A percentile compares a stretch with the other conserved stretches of the same genome.
Conservation (phyloP, 1,140 invertebrate species). For the Aphidius ervi region DNA sequence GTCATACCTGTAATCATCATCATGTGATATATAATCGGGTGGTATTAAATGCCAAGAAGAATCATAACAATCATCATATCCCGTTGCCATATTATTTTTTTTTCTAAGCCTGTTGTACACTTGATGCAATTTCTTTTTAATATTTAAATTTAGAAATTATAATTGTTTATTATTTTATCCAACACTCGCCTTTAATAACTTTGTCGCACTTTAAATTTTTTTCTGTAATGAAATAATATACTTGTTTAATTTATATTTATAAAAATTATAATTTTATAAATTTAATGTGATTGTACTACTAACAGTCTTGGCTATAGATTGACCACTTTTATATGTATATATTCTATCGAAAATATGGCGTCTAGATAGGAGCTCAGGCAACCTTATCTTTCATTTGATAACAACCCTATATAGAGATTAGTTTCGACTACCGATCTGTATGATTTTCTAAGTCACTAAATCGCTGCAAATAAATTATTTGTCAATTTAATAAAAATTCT, state of each 20-base stretch:
- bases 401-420: conserved; percentile 41
- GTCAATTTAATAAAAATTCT: too few relatives aligned
- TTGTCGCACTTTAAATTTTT: too few relatives aligned
- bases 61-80: conserved; percentile 61
- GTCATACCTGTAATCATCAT: conserved; percentile 56
- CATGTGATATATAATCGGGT: conserved; percentile 64
- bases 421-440: conserved; percentile 37
- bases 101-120: too few relatives aligned
- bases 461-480: background rate
- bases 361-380: conserved; percentile 50
- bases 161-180: too few relatives aligned
- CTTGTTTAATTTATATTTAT: too few relatives aligned
- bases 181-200: too few relatives aligned
- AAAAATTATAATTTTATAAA: too few relatives aligned
- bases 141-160: too few relatives aligned
- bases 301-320: conserved; percentile 14
- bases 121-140: too few relatives aligned
- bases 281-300: conserved; percentile 1
- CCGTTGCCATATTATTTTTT: conserved; percentile 34
- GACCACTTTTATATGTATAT: conserved; percentile 31
- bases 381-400: conserved; percentile 46
- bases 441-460: conserved; percentile 19
- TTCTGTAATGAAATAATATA: too few relatives aligned
- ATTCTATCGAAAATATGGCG: conserved; percentile 52
- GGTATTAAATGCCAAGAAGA: conserved; percentile 65